Conservation (phyloP, 2,797 vertebrate genomes). For the Spinibarbus caldwelli region DNA sequence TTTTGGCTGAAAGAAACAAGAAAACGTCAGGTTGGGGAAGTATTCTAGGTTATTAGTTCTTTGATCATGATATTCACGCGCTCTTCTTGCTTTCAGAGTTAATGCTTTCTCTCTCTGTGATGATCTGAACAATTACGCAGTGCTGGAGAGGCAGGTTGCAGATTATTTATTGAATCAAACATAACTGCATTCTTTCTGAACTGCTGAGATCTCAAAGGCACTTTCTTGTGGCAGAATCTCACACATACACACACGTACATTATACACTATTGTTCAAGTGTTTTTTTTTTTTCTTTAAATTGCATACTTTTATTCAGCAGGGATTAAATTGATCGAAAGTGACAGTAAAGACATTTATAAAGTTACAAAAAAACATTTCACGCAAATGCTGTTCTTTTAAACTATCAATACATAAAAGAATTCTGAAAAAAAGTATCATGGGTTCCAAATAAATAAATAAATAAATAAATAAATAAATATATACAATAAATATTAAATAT, state of each 20-base stretch:
- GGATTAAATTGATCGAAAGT: not conserved
- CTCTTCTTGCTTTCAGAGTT: constrained; percentile 64
- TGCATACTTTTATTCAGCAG: not conserved
- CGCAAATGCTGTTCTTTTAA: not conserved
- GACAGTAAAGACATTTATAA: not conserved
- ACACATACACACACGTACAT: not conserved
- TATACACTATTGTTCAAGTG: not conserved
- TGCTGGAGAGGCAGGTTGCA: constrained; percentile 68
- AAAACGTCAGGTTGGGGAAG: constrained; percentile 47
- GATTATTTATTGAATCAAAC: constrained; percentile 78
- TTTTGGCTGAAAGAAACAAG: constrained; percentile 23
- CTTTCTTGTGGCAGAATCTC: not conserved
- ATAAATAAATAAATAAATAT: too few relatives aligned
- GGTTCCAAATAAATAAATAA: too few relatives aligned
- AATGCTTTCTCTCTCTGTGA: constrained; percentile 67
- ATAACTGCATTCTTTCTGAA: constrained; percentile 62
- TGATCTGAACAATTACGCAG: constrained; percentile 75
- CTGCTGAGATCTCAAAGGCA: constrained; percentile 29
- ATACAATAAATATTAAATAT: not conserved
- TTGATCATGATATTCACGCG: constrained; percentile 62
- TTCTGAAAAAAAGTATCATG: not conserved
- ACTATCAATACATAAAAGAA: not conserved
- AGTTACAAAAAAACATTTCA: not conserved
- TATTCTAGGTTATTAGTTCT: constrained; percentile 63
- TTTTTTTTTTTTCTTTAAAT: not conserved